phyloP scores from a whole-genome alignment of 1,140 invertebrate genomes.

The Nomia melanderi region DNA sequence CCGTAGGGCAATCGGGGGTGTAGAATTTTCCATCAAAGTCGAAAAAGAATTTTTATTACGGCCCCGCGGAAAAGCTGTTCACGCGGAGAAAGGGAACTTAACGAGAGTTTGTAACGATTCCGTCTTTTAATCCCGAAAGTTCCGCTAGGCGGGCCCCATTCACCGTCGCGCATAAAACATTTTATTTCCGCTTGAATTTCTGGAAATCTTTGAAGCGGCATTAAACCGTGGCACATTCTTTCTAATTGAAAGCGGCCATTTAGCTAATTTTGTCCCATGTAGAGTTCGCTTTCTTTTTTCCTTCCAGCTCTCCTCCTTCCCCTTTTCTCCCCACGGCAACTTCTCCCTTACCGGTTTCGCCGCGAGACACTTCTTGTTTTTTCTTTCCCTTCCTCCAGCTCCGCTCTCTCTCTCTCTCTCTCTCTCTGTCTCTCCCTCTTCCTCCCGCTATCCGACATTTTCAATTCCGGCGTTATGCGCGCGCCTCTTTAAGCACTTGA shows the following conservation, averaged over 20 bases:
- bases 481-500: constrained; percentile 45
- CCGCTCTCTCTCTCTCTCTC: too few species aligned
- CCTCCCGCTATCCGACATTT: not conserved
- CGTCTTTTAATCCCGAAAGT: not conserved
- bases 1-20: too few species aligned
- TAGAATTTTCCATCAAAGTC: too few species aligned
- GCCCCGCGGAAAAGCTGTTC: too few species aligned
- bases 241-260: not conserved
- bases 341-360: too few species aligned
- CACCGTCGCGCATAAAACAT: not conserved
- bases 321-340: too few species aligned
- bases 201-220: not conserved
- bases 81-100: too few species aligned
- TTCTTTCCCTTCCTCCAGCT: too few species aligned
- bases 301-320: not conserved
- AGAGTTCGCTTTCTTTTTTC: not conserved
- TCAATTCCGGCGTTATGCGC: not conserved
- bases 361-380: too few species aligned
- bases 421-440: too few species aligned
- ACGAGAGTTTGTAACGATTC: not conserved
- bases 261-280: not conserved
- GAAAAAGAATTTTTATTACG: too few species aligned
- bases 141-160: not conserved
- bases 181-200: not conserved
- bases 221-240: not conserved